Base-by-base conservation (phyloP, 2,113 vertebrate species). In the Channa argus region DNA sequence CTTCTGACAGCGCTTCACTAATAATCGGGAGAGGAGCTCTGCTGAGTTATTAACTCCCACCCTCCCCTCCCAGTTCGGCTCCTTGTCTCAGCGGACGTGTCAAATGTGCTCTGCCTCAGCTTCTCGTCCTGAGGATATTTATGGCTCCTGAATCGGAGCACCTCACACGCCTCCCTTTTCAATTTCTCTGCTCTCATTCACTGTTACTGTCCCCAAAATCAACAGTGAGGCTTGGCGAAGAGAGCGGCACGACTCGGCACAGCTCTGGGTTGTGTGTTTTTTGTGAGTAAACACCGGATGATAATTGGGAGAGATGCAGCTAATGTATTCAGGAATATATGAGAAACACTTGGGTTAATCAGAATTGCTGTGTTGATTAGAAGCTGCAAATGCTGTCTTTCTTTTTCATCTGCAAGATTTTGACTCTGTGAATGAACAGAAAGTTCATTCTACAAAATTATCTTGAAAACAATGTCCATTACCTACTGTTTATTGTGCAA, bases 111-210 rank as follows among this genome's bases (percentile, higher is more conserved):
- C 69, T 68, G 77, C 74, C 74, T 83, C 64, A 68, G 63, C 68
- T 88, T 84, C 77, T 84, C 81, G 74, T 88, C 87, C 87, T 77
- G 81, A 84, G 81, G 82, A 82, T 84, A 88, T 88, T 84, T 82
- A 82, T 88, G 81, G 84, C 84, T 88, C 84, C 87, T 70, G 84
- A 86, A 77, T 86, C 69, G 58, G 84, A 88, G 84, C 86, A 77
- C 63, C 80, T 88, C 78, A 8, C 71, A 71, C 55, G 63, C 83
- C 83, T 81, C 72, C 71, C 71, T 62, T 55, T 77, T 74, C 79
- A 56, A 50, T 78, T 83, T 69, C 74, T 64, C 75, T 82, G 84
- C 82, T 82, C 82, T 84, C 83, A 72, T 85, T 83, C 67, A 39
- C 52, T 37, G 6, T 58, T 69, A 55, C 56, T 71, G 81, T 84